Conservation (phyloP, 2,797 vertebrate species). For the Apogon talboti region DNA sequence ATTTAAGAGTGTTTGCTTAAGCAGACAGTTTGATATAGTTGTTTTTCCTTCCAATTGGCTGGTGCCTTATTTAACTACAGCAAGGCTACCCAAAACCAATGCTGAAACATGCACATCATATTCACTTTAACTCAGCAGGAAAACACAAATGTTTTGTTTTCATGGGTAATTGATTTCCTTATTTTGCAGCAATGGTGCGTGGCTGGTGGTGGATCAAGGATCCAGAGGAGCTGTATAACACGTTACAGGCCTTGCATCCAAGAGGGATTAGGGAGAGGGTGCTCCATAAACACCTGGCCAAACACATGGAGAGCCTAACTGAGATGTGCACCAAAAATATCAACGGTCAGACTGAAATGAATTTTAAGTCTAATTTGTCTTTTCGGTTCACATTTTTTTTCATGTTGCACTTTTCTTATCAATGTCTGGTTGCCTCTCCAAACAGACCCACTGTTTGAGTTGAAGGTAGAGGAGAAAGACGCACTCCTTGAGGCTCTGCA, state of each 20-base stretch:
- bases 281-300: conserved; percentile 94
- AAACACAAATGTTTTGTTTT: not conserved
- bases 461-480: conserved; percentile 70
- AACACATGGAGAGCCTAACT: conserved; percentile 92
- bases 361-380: not conserved
- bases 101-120: too few relatives aligned
- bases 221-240: conserved; percentile 86
- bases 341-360: conserved; percentile 80
- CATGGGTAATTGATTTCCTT: not conserved
- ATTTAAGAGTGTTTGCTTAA: not conserved
- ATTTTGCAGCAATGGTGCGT: conserved; percentile 87
- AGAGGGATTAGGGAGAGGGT: conserved; percentile 92
- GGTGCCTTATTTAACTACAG: too few relatives aligned
- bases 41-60: not conserved
- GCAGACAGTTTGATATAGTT: too few relatives aligned
- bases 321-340: conserved; percentile 87
- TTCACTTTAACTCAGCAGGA: not conserved
- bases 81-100: not conserved
- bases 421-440: not conserved
- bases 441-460: conserved; percentile 89
- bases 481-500: conserved; percentile 81
- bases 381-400: not conserved
- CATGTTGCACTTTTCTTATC: not conserved
- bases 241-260: conserved; percentile 89
- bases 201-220: conserved; percentile 96